phyloP scores from a whole-genome alignment of 1,140 invertebrate species.

The Delia radicum region DNA sequence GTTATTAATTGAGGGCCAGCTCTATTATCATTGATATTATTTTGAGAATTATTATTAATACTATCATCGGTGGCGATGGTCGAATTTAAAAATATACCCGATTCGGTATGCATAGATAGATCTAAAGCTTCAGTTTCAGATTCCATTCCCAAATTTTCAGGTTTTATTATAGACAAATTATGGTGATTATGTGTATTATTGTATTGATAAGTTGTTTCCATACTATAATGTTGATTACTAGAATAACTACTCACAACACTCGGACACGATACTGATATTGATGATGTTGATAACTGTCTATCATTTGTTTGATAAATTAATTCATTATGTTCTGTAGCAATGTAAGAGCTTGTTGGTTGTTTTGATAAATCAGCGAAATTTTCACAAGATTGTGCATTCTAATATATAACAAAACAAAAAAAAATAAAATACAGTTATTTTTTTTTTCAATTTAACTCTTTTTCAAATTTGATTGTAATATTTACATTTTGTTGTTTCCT shows the following conservation, averaged over 20 bases:
- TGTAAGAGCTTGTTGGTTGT: background rate
- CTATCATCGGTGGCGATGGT: background rate
- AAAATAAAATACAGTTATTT: background rate
- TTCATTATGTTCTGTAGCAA: background rate
- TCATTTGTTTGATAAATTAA: background rate
- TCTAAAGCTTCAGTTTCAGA: conserved; percentile 19
- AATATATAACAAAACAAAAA: background rate
- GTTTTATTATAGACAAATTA: conserved; percentile 15
- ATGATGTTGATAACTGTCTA: conserved; percentile 6
- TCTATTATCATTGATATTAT: background rate
- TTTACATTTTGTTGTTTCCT: background rate
- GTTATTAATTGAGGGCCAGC: background rate
- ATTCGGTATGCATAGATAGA: conserved; percentile 3
- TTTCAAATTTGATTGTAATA: background rate
- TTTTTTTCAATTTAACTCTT: background rate
- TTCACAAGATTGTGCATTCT: background rate
- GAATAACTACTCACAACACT: conserved; percentile 25
- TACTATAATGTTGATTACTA: background rate
- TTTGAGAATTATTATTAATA: background rate
- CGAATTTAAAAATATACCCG: conserved; percentile 5
- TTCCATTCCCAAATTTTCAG: background rate
- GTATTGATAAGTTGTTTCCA: background rate
- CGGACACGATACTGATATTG: background rate
- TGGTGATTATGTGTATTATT: background rate
- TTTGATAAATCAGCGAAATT: background rate